phyloP scores from a whole-genome alignment of 2,888 invertebrate species.

The Leptarthrus brevirostris region DNA sequence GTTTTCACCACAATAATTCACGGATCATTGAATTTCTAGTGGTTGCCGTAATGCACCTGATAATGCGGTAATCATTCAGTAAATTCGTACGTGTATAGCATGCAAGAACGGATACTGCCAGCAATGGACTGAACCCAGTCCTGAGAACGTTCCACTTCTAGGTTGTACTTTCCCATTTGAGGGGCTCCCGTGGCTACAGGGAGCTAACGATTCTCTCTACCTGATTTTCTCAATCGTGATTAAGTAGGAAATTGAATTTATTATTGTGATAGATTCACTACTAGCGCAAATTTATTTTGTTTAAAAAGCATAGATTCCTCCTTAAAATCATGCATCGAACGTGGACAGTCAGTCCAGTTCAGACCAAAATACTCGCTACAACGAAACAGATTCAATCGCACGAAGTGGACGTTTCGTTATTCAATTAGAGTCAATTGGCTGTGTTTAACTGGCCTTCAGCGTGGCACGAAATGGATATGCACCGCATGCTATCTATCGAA shows the following conservation, averaged over 20 bases:
- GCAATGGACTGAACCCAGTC: background rate
- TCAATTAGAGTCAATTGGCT: conserved; percentile 46
- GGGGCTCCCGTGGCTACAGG: too few relatives aligned
- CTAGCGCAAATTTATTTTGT: background rate
- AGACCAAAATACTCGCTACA: background rate
- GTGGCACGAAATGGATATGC: conserved; percentile 44
- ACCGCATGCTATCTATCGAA: conserved; percentile 34
- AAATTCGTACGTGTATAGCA: conserved; percentile 36
- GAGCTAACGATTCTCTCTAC: too few relatives aligned
- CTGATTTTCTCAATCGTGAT: conserved; percentile 22
- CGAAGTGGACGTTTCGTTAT: conserved; percentile 26
- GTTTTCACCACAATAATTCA: conserved; percentile 41
- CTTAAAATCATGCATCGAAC: background rate
- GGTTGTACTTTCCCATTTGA: too few relatives aligned
- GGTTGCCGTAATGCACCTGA: conserved; percentile 38
- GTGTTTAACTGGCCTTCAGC: conserved; percentile 31
- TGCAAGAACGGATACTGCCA: background rate
- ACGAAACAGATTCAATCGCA: background rate
- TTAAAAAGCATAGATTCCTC: background rate
- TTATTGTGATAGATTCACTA: background rate
- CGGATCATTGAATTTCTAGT: conserved; percentile 34
- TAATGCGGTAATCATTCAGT: conserved; percentile 40
- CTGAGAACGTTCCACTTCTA: too few relatives aligned
- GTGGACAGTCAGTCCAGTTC: background rate
- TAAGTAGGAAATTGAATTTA: background rate